phyloP scores from a whole-genome alignment of 2,113 vertebrate genomes.

The Catharus minimus region DNA sequence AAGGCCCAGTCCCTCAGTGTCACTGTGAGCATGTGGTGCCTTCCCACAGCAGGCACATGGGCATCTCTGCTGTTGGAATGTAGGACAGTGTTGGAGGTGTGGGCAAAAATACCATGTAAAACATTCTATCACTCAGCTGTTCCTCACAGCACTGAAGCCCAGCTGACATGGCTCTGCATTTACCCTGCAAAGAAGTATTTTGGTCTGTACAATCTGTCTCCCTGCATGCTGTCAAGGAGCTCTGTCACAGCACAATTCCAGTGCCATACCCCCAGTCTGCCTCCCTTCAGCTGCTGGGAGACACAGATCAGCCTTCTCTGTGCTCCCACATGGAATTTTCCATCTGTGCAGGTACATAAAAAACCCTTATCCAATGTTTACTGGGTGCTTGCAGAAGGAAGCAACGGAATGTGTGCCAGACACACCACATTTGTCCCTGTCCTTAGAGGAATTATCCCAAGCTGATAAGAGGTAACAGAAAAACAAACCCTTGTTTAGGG shows the following conservation, averaged over 20 bases:
- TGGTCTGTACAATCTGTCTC: neutral
- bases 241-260: neutral
- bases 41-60: neutral
- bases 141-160: neutral
- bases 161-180: fast-evolving
- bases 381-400: neutral
- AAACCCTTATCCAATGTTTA: neutral
- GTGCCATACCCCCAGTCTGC: too few relatives aligned
- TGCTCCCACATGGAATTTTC: neutral
- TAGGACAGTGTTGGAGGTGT: neutral
- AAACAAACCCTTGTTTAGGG: neutral
- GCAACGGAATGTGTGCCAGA: neutral
- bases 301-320: neutral
- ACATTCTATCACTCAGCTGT: neutral
- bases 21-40: fast-evolving
- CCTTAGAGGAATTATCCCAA: neutral
- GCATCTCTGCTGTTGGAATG: neutral
- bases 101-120: neutral
- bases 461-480: neutral
- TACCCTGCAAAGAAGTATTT: neutral
- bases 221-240: fast-evolving
- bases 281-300: neutral
- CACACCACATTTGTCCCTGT: neutral
- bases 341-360: neutral
- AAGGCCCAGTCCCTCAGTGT: neutral